phyloP scores from a whole-genome alignment of 2,113 vertebrate species.

The Pholis gunnellus region DNA sequence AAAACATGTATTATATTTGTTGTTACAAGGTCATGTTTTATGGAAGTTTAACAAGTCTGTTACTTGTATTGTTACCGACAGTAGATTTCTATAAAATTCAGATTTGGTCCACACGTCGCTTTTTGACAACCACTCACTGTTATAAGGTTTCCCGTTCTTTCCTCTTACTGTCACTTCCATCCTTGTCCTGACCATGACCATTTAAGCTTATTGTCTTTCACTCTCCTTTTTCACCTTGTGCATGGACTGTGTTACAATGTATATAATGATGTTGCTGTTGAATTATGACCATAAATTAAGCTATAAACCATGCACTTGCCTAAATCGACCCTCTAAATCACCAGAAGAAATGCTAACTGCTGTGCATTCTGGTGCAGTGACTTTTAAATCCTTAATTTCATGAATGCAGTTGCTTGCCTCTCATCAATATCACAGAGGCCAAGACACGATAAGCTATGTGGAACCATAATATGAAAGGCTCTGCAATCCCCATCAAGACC shows the following conservation, averaged over 20 bases:
- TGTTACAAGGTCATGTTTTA: not conserved
- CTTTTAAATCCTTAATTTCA: conserved; percentile 63
- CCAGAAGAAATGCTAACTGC: conserved; percentile 59
- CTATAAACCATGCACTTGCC: conserved; percentile 64
- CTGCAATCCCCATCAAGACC: conserved; percentile 72
- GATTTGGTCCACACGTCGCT: not conserved
- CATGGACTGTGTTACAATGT: conserved; percentile 42
- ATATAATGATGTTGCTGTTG: conserved; percentile 54
- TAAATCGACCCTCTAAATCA: conserved; percentile 69
- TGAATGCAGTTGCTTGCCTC: conserved; percentile 65
- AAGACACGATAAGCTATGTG: conserved; percentile 59
- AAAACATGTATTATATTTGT: not conserved
- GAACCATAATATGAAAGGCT: conserved; percentile 71
- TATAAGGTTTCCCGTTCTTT: not conserved
- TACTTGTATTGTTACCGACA: not conserved
- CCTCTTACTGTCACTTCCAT: not conserved
- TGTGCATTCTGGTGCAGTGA: conserved; percentile 54
- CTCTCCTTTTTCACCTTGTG: conserved; percentile 56
- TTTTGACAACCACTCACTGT: not conserved
- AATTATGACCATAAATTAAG: conserved; percentile 62
- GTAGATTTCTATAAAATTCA: not conserved
- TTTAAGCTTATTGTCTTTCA: conserved; percentile 29
- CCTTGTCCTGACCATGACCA: not conserved
- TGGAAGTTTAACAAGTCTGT: not conserved
- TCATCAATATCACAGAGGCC: conserved; percentile 71